Base-by-base conservation (phyloP, 1,140 invertebrate genomes). In the Drosophila watanabei region DNA sequence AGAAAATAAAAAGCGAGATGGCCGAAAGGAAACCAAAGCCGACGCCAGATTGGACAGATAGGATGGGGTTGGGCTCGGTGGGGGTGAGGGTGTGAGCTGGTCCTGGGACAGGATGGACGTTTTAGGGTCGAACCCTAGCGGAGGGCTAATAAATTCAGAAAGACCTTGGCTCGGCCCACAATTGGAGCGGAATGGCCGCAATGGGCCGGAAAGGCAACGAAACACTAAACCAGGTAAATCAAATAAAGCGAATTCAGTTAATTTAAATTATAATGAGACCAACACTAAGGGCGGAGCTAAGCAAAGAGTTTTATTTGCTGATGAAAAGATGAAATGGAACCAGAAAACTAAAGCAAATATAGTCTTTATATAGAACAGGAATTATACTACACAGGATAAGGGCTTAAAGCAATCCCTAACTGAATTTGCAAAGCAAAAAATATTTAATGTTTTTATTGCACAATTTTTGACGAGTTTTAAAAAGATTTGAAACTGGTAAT, bases 191-290 rank as follows among this genome's bases (percentile, higher is more conserved):
- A 68, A 88, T 73, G 70, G 70, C 51, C 63, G 60, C 82, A 79
- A 70, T 69, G 73, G 76, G 68, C 77, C 77, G 54, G 32, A 83
- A 79, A 82, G 68, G 63, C 68, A 70, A 39, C 56, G 63, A 57
- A 62, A 61, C 60, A 83, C 83, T 69, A 77, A 86, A 72, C 78
- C 78, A 79, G 81, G 60, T 52, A 81, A 89, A 89, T 88, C 78
- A 89, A 85, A 88, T 88, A 88, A 85, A 85, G 81, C 66, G 64
- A 85, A 85, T 88, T 81, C 81, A 85, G 81, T 88, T 90, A 89
- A 88, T 88, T 88, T 88, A 90, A 89, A 89, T 89, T 88, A 79
- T 90, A 89, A 88, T 88, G 66, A 73, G 59, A 61, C 30, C 41
- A 48, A 39, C 20, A 45, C 11, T 43, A 69, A 43, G 35, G 66